Base-by-base conservation (phyloP, 2,888 invertebrate genomes). In the Synanthedon vespiformis region DNA sequence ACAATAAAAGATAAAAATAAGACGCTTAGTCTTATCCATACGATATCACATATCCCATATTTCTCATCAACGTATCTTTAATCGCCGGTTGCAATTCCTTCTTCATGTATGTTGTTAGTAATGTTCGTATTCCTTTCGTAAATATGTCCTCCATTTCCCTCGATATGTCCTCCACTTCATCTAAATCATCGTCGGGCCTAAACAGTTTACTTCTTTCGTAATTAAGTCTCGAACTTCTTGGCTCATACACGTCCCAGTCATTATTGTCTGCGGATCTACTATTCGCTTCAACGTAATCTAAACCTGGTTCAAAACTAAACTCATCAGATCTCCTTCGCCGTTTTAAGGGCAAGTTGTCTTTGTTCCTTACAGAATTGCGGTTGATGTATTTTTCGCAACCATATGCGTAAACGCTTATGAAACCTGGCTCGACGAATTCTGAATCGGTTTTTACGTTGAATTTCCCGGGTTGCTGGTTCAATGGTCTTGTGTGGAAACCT, bases 111-210 rank as follows among this genome's bases (percentile, higher is more conserved):
- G 92, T 92, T 0, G 94, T 94, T 48, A 95, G 73, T 49, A 95
- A 88, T 13, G 94, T 92, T 60, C 94, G 89, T 49, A 95, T 93
- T n/a, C 95, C 94, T 74, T 93, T 92, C 0, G 95, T 89, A 64
- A 95, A 95, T 49, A 95, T 92, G 61, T 94, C 94, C 68, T 95
- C 95, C 91, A 95, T 93, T 80, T 95, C 95, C 51, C 90, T 89
- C 0, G 93, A 92, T 58, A 94, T 89, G 60, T 92, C 92, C 60
- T 92, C 91, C 3, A 88, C 87, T 52, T 91, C 91, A 53, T 90
- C 89, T 55, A 88, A 76, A 41, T 88, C 83, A 52, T 90, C 89
- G 12, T 89, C 89, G 1, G 88, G 85, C 50, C 85, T 71, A 56
- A 86, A 88, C 1, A 84, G 66, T 54, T 86, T 88, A 54, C 88